These are phyloP conservation scores for Volucella inflata DNA, from an alignment of 2,888 invertebrate species.

Conservation along the genomic window DNA sequence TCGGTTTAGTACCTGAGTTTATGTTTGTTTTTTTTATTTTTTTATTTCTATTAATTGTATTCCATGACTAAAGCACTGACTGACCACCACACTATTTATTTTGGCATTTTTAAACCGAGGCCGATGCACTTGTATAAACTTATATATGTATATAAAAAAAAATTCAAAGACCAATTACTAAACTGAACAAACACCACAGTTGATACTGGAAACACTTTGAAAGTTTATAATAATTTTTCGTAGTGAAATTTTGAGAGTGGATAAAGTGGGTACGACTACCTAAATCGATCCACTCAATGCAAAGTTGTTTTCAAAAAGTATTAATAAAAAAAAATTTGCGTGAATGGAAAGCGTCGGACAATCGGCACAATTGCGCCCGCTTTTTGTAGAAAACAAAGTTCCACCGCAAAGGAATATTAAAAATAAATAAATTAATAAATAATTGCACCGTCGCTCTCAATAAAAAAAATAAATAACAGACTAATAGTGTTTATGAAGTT, in stretches of 20 bases:
- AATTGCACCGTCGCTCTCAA: conserved; percentile 52
- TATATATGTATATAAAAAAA: not conserved
- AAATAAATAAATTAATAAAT: conserved; percentile 31
- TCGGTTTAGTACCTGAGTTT: conserved; percentile 23
- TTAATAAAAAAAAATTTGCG: conserved; percentile 32
- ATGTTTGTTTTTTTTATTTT: conserved; percentile 46
- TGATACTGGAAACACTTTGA: conserved; percentile 5
- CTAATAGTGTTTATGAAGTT: conserved; percentile 21
- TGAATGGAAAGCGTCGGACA: conserved; percentile 57
- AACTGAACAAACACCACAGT: too few species aligned
- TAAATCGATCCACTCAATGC: not conserved
- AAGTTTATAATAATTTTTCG: conserved; percentile 34
- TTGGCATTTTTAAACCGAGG: conserved; percentile 51
- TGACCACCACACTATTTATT: conserved; percentile 24
- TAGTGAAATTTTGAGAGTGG: conserved; percentile 42
- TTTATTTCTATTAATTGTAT: conserved; percentile 53
- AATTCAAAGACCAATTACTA: not conserved
- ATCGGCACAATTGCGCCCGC: not conserved
- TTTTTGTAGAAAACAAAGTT: conserved; percentile 49
- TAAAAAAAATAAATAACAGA: conserved; percentile 17
- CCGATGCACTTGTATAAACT: conserved; percentile 52
- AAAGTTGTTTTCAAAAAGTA: not conserved
- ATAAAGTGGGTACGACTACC: conserved; percentile 8
- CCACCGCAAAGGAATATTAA: conserved; percentile 41
- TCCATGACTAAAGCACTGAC: conserved; percentile 1